Evolutionary conservation across 2,797 vertebrate genomes (phyloP), one percentile per base, ranked within the genome.

Genomic region (Lagorchestes hirsutus): DNA sequence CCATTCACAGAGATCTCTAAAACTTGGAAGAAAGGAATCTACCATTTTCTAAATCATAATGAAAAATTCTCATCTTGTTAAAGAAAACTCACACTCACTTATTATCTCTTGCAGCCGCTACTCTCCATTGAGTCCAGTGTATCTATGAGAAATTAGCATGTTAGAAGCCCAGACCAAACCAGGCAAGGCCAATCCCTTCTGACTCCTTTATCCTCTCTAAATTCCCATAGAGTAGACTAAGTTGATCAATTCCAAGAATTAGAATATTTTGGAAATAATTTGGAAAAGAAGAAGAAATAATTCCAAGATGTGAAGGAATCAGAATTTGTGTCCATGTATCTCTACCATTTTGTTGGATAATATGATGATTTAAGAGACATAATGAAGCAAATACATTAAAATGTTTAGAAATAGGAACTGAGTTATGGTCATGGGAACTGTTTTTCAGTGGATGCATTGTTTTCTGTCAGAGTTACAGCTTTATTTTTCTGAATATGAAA

Each of bases 401-500:
- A 97, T 93, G 55, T 16, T n/a, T 82, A 29, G n/a, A 82, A 82
- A 40, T 24, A 40, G n/a, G 67, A 40, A 82, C n/a, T 3, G n/a
- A 82, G 18, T 82, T 18, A 82, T 46, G 18, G 22, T 2, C 67
- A 82, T 40, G 10, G 67, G 40, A 24, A 46, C 6, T 82, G 18
- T 82, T 82, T 82, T 18, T 82, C 14, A 58, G 12, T 46, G 90
- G 55, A 92, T 94, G 29, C 18, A 57, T 93, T 27, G 28, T 29
- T 94, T 94, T 92, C 96, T 90, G 8, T 4, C 12, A 87, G 31
- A 97, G 90, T 91, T 94, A 55, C 52, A 82, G 18, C 22, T 46
- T 24, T 55, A 12, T n/a, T 96, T 95, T 95, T 96, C 57, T 95
- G 90, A 95, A 59, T 87, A 27, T 92, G 55, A 24, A 50, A 52